Evolutionary conservation across 1,140 invertebrate species (phyloP).

Genomic region (Brachionus paranguensis): DNA sequence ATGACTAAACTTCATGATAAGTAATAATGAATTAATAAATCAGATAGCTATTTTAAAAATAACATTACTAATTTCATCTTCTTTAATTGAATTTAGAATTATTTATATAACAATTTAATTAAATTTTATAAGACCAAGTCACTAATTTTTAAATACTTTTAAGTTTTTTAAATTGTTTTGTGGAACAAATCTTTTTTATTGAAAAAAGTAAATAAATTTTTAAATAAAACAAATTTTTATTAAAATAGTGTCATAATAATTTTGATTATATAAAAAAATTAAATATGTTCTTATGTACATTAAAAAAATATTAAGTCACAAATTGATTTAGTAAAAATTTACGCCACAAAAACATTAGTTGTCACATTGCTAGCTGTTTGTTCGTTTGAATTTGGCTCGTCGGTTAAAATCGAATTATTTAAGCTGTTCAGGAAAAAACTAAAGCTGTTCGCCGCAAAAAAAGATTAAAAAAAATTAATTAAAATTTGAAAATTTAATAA

Average conservation of each 20-base stretch:
- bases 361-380: neutral
- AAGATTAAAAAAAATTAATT: neutral
- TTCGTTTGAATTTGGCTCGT: neutral
- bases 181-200: no score
- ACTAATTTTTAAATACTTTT: no score
- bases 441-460: constrained; percentile 1
- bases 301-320: neutral
- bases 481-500: neutral
- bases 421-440: constrained; percentile 29
- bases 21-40: no score
- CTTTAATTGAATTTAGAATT: no score
- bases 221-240: neutral
- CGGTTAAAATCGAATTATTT: neutral
- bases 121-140: no score
- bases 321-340: neutral
- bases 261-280: neutral
- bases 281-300: neutral
- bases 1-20: no score
- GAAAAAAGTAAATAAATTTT: no score
- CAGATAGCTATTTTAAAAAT: no score
- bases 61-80: no score
- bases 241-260: neutral
- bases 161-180: no score
- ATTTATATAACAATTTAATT: no score
- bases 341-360: constrained; percentile 7